Base-by-base conservation (phyloP, 1,140 invertebrate species). In the Zaprionus taronus region DNA sequence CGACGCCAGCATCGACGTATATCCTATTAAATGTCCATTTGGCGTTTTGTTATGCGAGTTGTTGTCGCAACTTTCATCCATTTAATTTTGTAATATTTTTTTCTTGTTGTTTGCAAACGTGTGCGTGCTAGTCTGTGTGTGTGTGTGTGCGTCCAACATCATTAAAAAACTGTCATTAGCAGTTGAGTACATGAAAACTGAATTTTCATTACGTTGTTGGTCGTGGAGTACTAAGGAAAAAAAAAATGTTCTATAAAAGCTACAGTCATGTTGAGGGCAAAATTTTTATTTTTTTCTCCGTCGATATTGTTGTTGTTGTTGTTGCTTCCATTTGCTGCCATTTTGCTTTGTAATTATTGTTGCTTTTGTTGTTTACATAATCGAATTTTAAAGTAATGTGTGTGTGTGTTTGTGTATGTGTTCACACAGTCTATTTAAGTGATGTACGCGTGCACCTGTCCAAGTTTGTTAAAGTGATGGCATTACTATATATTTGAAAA, bases 121-220 rank as follows among this genome's bases (percentile, higher is more conserved):
- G 44, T 64, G 44, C 26, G 7, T n/a, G 28, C n/a, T 17, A 44
- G 7, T n/a, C 38, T 41, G 38, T 58, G 15, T 60, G 44, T 72
- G 44, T 36, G 14, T 11, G 38, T 41, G 22, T 44, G 80, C 78
- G 77, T 81, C 79, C 72, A 90, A 90, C 82, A 85, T 91, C 85
- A 90, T 90, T 90, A 91, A 90, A 89, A 90, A 90, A 90, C 85
- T 90, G 85, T 90, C 85, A 90, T 90, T 90, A 90, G 85, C 85
- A 90, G 85, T 84, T 89, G 84, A 85, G 81, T 82, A 91, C 81
- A 90, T 85, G 85, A 80, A 90, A 90, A 85, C 85, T 85, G 86
- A 90, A 90, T 90, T 90, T 90, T 78, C 81, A 89, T 89, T 89
- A 82, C 81, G 86, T 75, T 72, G 70, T 20, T 51, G 76, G 70